A percentile compares a stretch with the other conserved stretches of the same genome.
Conservation (phyloP, 2,797 vertebrate species). For the Vultur gryphus region DNA sequence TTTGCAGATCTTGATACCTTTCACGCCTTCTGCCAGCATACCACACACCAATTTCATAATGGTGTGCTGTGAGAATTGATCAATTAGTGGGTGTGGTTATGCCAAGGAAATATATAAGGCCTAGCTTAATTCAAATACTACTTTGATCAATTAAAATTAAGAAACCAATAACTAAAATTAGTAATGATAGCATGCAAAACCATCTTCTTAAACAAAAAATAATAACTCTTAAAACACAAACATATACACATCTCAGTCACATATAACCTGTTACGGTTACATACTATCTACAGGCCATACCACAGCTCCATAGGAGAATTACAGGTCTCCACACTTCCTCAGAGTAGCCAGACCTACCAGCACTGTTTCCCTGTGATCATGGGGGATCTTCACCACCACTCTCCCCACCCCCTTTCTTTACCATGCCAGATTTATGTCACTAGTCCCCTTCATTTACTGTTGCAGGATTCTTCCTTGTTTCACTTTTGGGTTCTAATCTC, state of each 20-base stretch:
- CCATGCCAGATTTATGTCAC: background rate
- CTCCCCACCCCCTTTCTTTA: accelerated
- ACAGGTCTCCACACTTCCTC: background rate
- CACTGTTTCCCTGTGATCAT: too few relatives aligned
- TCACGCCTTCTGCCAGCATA: background rate
- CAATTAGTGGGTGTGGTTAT: too few relatives aligned
- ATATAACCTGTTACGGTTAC: background rate
- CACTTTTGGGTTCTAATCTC: background rate
- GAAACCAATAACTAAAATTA: background rate
- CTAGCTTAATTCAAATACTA: background rate
- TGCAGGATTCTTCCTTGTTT: background rate
- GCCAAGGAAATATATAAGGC: background rate
- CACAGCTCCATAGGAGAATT: background rate
- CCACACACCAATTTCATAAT: accelerated
- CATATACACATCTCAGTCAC: background rate
- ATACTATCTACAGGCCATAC: too few relatives aligned
- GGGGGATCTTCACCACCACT: background rate
- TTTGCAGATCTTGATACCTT: background rate
- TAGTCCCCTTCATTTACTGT: background rate
- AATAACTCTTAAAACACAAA: background rate
- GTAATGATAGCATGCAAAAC: background rate
- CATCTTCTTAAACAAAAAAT: background rate
- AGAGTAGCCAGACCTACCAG: background rate
- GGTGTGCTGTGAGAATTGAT: background rate
- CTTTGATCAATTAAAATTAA: accelerated